phyloP scores from a whole-genome alignment of 1,140 invertebrate species.

The Choristoneura fumiferana region DNA sequence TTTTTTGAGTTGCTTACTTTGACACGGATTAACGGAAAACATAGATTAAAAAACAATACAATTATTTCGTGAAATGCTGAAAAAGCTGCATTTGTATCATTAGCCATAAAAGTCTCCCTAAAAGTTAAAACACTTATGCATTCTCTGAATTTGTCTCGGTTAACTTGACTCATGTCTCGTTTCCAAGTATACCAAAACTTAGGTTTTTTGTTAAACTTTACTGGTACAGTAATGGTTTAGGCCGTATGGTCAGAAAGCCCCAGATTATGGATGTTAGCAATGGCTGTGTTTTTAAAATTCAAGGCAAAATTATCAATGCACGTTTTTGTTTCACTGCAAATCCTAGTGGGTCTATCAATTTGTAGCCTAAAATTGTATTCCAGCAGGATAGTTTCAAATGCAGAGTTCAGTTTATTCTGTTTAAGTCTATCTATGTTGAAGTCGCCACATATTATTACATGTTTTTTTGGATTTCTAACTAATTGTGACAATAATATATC shows the following conservation, averaged over 20 bases:
- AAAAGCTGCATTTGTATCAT: background rate
- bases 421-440: background rate
- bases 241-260: background rate
- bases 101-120: background rate
- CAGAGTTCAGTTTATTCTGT: background rate
- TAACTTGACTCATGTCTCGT: background rate
- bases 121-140: background rate
- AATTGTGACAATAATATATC: background rate
- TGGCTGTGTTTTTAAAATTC: background rate
- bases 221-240: background rate
- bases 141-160: background rate
- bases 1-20: background rate
- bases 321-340: background rate
- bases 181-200: background rate
- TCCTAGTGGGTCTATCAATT: background rate
- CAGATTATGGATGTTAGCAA: background rate
- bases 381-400: background rate
- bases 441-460: background rate
- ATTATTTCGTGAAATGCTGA: background rate
- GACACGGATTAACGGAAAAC: background rate
- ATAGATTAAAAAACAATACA: background rate
- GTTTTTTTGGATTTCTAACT: background rate
- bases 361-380: background rate
- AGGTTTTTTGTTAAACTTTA: background rate
- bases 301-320: background rate